Conservation (phyloP, 2,888 invertebrate species). For the Macrosiphum euphorbiae region DNA sequence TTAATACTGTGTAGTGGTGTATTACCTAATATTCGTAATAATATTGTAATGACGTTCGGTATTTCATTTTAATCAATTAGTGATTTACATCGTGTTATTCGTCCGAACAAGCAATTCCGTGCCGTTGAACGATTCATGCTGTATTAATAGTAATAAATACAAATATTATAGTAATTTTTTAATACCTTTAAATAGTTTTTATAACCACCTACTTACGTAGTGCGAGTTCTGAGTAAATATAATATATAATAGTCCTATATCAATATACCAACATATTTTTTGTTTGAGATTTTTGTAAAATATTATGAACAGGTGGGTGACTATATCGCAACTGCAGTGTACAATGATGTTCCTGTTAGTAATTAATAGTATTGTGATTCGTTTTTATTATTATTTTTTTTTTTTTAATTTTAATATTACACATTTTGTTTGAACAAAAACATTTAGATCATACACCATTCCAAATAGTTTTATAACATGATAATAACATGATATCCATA, state of each 20-base stretch:
- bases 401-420: not conserved
- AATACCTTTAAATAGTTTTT: not conserved
- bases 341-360: too few species aligned
- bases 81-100: not conserved
- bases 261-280: not conserved
- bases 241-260: not conserved
- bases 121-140: not conserved
- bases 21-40: not conserved
- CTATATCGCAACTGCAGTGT: too few species aligned
- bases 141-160: not conserved
- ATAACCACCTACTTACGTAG: not conserved
- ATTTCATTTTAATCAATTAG: not conserved
- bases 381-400: not conserved
- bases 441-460: not conserved
- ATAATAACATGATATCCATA: not conserved
- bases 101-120: not conserved
- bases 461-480: not conserved
- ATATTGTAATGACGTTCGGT: not conserved
- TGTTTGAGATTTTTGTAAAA: not conserved
- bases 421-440: not conserved
- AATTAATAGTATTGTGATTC: not conserved
- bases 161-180: not conserved
- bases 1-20: not conserved
- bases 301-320: not conserved
- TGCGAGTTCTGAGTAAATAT: not conserved